Conservation (phyloP, 1,140 invertebrate genomes). For the Saccostrea echinata region DNA sequence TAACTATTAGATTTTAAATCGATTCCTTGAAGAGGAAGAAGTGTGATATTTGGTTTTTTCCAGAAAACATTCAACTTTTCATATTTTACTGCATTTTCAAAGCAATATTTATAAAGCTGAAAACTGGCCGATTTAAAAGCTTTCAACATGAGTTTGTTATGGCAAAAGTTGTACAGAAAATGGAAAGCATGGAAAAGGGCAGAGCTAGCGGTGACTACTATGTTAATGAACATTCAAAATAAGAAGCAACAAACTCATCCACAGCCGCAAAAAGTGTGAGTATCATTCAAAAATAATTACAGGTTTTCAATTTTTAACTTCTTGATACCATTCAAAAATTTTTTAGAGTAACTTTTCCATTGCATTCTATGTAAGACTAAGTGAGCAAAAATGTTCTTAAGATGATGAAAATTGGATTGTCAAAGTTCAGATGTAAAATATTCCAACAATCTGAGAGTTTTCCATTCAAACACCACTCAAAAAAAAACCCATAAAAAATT, state of each 20-base stretch:
- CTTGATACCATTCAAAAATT: too few relatives aligned
- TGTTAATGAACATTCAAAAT: slow-evolving; percentile 54
- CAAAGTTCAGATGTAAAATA: too few relatives aligned
- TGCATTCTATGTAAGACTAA: too few relatives aligned
- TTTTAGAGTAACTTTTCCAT: too few relatives aligned
- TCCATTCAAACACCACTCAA: too few relatives aligned
- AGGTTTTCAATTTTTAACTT: too few relatives aligned
- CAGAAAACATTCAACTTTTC: not conserved
- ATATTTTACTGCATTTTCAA: not conserved
- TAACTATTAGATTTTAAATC: not conserved
- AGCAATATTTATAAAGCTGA: not conserved
- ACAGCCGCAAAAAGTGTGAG: slow-evolving; percentile 15
- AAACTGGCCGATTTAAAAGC: slow-evolving; percentile 19
- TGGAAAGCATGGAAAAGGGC: slow-evolving; percentile 59
- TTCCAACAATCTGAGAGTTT: too few relatives aligned
- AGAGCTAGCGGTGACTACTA: slow-evolving; percentile 49
- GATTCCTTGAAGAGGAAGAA: not conserved
- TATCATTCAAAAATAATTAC: not conserved
- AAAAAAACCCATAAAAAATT: too few relatives aligned
- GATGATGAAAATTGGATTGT: too few relatives aligned
- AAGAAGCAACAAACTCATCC: slow-evolving; percentile 37
- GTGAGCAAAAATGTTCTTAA: too few relatives aligned
- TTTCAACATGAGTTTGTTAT: slow-evolving; percentile 54
- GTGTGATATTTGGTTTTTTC: not conserved
- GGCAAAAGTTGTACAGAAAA: slow-evolving; percentile 55